Conservation (phyloP, 2,888 invertebrate genomes). For the Alloscopus bannaensis region DNA sequence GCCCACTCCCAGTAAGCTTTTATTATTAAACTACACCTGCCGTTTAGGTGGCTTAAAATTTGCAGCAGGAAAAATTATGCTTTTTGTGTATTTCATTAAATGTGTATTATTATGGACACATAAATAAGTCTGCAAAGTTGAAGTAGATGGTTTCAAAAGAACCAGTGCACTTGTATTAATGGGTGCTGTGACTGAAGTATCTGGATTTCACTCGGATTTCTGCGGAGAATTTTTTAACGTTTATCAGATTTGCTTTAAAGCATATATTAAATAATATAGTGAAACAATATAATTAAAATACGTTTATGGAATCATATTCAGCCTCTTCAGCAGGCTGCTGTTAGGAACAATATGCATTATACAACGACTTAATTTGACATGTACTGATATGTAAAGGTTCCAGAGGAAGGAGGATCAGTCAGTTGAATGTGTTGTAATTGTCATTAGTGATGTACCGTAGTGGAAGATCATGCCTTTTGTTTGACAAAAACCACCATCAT, state of each 20-base stretch:
- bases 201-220: slow-evolving; percentile 35
- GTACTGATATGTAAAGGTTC: too few species aligned
- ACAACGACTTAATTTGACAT: slow-evolving; percentile 40
- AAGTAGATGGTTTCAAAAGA: too few species aligned
- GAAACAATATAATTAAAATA: slow-evolving; percentile 37
- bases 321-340: slow-evolving; percentile 31
- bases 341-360: slow-evolving; percentile 9
- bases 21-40: slow-evolving; percentile 60
- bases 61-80: slow-evolving; percentile 61
- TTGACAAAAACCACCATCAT: too few species aligned
- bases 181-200: slow-evolving; percentile 20
- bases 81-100: slow-evolving; percentile 32
- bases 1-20: slow-evolving; percentile 19
- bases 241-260: too few species aligned
- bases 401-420: too few species aligned
- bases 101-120: too few species aligned
- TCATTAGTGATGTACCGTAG: too few species aligned
- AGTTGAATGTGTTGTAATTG: too few species aligned
- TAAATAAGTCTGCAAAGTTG: slow-evolving; percentile 23
- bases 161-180: not conserved
- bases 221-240: too few species aligned
- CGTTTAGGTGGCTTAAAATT: slow-evolving; percentile 60
- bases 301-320: slow-evolving; percentile 44
- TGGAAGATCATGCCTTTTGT: too few species aligned
- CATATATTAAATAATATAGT: too few species aligned